These are phyloP conservation scores for Drosophila persimilis DNA, from an alignment of 1,140 invertebrate genomes.

Conservation along the genomic window DNA sequence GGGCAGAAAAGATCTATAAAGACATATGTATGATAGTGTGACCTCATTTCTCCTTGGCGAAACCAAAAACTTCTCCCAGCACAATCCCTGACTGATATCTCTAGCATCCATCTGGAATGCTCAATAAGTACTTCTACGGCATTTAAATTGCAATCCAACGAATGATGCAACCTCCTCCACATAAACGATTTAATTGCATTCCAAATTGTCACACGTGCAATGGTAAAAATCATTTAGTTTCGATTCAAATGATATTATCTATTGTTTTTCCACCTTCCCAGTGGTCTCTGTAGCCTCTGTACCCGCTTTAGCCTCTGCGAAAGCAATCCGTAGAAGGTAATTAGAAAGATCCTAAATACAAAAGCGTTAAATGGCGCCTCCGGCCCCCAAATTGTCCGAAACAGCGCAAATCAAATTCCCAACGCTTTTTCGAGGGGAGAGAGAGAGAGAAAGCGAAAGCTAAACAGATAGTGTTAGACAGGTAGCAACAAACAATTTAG, in stretches of 20 bases:
- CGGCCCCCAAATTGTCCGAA: slow-evolving; percentile 36
- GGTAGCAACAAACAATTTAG: slow-evolving; percentile 42
- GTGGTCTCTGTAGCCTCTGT: no score
- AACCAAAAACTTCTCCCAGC: neutral
- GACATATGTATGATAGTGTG: neutral
- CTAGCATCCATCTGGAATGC: slow-evolving; percentile 26
- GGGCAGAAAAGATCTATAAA: no score
- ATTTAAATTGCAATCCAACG: slow-evolving; percentile 10
- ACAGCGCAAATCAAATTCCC: slow-evolving; percentile 4
- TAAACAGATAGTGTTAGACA: slow-evolving; percentile 35
- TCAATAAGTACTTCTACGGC: slow-evolving; percentile 5
- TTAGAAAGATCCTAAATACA: slow-evolving; percentile 18
- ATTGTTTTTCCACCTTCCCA: slow-evolving; percentile 20
- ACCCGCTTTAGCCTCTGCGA: neutral
- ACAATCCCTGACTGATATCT: slow-evolving; percentile 28
- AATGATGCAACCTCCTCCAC: slow-evolving; percentile 28
- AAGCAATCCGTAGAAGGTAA: slow-evolving; percentile 1
- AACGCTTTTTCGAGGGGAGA: neutral
- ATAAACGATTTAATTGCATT: slow-evolving; percentile 47
- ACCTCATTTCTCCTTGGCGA: no score
- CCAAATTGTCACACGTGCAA: slow-evolving; percentile 50
- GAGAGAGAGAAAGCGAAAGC: slow-evolving; percentile 5
- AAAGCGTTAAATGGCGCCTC: slow-evolving; percentile 47
- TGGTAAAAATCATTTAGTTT: slow-evolving; percentile 34
- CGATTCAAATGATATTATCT: slow-evolving; percentile 25